Conservation (phyloP, 1,140 invertebrate genomes). For the Maniola jurtina region DNA sequence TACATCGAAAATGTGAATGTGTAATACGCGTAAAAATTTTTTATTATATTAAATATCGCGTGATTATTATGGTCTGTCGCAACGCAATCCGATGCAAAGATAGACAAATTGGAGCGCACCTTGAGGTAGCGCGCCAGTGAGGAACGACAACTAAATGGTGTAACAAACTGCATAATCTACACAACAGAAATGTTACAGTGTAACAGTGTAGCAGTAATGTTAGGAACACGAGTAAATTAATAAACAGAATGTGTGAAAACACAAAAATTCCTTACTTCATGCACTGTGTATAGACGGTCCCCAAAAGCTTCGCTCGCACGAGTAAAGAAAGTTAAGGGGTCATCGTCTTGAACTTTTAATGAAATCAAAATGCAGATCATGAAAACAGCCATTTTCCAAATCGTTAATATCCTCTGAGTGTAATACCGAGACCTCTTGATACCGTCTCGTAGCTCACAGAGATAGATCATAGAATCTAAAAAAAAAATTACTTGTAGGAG, state of each 20-base stretch:
- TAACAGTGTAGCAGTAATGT: too few species aligned
- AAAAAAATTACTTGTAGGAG: slow-evolving; percentile 9
- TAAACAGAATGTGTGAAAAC: not conserved
- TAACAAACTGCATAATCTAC: too few species aligned
- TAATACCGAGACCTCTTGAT: slow-evolving; percentile 92
- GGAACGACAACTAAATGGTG: too few species aligned
- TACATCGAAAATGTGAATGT: not conserved
- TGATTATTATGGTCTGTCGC: too few species aligned
- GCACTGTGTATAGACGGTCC: slow-evolving; percentile 85
- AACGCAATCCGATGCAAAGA: too few species aligned
- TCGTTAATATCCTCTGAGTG: slow-evolving; percentile 89
- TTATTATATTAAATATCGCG: too few species aligned
- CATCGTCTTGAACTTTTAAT: slow-evolving; percentile 84
- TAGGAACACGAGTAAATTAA: too few species aligned
- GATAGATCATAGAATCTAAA: slow-evolving; percentile 39
- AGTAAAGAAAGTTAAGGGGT: slow-evolving; percentile 86
- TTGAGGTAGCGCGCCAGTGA: too few species aligned
- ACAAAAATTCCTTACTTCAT: slow-evolving; percentile 78
- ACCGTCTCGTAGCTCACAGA: slow-evolving; percentile 81
- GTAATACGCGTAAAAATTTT: too few species aligned
- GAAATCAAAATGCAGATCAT: slow-evolving; percentile 86
- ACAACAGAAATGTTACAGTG: too few species aligned
- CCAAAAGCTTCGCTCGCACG: slow-evolving; percentile 85
- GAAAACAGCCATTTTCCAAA: slow-evolving; percentile 93
- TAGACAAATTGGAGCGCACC: too few species aligned